These are phyloP conservation scores for Mylabris sibirica DNA, from an alignment of 2,888 invertebrate genomes.

Conservation along the genomic window DNA sequence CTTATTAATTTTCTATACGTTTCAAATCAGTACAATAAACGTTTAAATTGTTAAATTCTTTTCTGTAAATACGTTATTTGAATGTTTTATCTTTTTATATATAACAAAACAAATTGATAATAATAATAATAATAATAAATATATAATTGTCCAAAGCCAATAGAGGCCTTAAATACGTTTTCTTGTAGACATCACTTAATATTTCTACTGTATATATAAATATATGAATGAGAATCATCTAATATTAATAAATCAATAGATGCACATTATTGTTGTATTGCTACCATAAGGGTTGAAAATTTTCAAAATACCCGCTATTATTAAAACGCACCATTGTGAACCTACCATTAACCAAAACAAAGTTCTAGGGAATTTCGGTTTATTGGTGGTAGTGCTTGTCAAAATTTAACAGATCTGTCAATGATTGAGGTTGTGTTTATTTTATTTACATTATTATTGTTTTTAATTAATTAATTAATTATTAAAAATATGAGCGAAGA, in stretches of 20 bases:
- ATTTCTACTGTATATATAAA: slow-evolving; percentile 14
- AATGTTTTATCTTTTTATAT: slow-evolving; percentile 45
- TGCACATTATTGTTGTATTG: not conserved
- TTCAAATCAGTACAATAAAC: slow-evolving; percentile 30
- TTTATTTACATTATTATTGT: not conserved
- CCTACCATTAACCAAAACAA: not conserved
- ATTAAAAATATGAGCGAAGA: slow-evolving; percentile 70
- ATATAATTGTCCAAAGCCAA: slow-evolving; percentile 56
- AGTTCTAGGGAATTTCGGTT: not conserved
- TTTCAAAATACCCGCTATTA: not conserved
- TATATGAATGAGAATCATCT: slow-evolving; percentile 8
- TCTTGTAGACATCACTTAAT: slow-evolving; percentile 51
- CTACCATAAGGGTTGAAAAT: not conserved
- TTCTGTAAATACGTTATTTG: slow-evolving; percentile 51
- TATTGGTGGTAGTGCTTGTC: not conserved
- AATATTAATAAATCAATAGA: slow-evolving; percentile 10
- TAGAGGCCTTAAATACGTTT: slow-evolving; percentile 57
- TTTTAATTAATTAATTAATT: not conserved
- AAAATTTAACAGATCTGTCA: not conserved
- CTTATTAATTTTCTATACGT: not conserved
- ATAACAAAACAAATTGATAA: slow-evolving; percentile 1
- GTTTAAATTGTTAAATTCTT: slow-evolving; percentile 36
- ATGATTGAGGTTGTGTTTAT: not conserved
- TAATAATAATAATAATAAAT: slow-evolving; percentile 27
- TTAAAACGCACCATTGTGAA: not conserved